Evolutionary conservation across 2,888 invertebrate species (phyloP).

Genomic region (Rotaria magnacalcarata): DNA sequence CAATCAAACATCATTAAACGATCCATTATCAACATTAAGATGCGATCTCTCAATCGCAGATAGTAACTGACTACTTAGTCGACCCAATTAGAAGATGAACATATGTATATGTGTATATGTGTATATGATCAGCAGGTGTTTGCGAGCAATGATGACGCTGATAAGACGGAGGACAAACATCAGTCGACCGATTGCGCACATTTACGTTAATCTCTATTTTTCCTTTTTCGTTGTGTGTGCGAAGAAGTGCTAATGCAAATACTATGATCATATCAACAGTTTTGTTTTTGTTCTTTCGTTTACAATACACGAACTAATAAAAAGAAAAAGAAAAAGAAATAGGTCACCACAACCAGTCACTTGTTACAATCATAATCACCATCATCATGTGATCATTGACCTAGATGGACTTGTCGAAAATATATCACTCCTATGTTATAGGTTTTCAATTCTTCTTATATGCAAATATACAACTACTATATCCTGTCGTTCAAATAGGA

Average conservation of each 20-base stretch:
- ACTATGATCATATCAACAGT: conserved; percentile 19
- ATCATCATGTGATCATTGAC: conserved; percentile 29
- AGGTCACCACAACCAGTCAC: not conserved
- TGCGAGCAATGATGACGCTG: not conserved
- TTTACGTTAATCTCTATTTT: conserved; percentile 20
- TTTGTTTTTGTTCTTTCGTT: not conserved
- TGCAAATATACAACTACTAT: not conserved
- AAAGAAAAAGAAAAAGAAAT: not conserved
- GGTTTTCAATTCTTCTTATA: not conserved
- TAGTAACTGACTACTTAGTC: not conserved
- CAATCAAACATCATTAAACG: not conserved
- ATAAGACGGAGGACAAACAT: conserved; percentile 8
- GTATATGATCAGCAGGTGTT: not conserved
- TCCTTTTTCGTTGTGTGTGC: not conserved
- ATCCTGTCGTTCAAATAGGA: not conserved
- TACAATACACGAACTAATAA: not conserved
- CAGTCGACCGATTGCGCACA: not conserved
- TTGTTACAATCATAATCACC: conserved; percentile 18
- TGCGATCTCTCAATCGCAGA: not conserved
- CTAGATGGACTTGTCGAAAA: conserved; percentile 18
- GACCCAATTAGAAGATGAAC: conserved; percentile 22
- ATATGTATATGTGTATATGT: not conserved
- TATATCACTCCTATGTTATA: not conserved
- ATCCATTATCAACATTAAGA: not conserved
- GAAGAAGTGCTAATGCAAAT: not conserved